Conservation (phyloP, 2,113 vertebrate species). For the Barnardius zonarius region DNA sequence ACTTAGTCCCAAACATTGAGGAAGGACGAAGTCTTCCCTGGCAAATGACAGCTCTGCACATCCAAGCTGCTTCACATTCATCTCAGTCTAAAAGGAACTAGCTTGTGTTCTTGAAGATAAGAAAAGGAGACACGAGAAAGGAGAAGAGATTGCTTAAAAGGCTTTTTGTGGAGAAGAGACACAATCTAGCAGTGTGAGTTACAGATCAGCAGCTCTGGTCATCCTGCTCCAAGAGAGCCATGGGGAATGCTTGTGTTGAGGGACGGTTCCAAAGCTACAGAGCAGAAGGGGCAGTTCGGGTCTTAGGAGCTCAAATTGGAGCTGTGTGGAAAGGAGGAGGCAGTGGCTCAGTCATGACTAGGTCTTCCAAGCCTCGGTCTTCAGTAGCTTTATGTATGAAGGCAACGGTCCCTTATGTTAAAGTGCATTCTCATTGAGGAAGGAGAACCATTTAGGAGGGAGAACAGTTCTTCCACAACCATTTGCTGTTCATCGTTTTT, state of each 20-base stretch:
- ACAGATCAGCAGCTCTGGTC: background rate
- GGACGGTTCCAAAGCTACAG: background rate
- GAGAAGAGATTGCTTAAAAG: background rate
- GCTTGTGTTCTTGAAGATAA: background rate
- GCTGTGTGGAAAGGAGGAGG: background rate
- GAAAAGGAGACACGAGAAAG: background rate
- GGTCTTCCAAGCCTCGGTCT: background rate
- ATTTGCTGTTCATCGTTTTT: background rate
- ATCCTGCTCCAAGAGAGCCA: background rate
- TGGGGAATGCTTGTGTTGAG: rapidly evolving
- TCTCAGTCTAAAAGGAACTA: background rate
- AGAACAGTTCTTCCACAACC: background rate
- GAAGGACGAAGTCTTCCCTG: background rate
- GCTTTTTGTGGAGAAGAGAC: background rate
- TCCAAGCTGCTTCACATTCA: rapidly evolving
- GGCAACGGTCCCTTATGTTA: background rate
- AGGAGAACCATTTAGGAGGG: background rate
- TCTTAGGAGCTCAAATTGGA: background rate
- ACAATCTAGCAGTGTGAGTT: background rate
- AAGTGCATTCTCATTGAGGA: background rate
- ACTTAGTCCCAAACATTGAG: background rate
- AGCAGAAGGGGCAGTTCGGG: background rate
- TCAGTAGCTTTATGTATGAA: background rate
- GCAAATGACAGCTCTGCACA: background rate
- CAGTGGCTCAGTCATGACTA: background rate